Conservation (phyloP, 2,113 vertebrate species). For the Oryctolagus cuniculus region mOryCun1.1 NC_091449.1:7311001-7311500, state of each 20-base stretch:
- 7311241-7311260: constrained; percentile 86
- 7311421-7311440: constrained; percentile 73
- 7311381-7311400: constrained; percentile 42
- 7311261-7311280: constrained; percentile 85
- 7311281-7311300: constrained; percentile 60
- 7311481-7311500: constrained; percentile 91
- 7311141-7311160: constrained; percentile 65
- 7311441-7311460: constrained; percentile 75
- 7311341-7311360: constrained; percentile 8
- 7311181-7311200: constrained; percentile 77
- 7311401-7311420: neutral
- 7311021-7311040: constrained; percentile 81
- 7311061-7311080: constrained; percentile 80
- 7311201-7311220: constrained; percentile 77
- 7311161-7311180: constrained; percentile 49
- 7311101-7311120: constrained; percentile 78
- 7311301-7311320: constrained; percentile 41
- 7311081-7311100: constrained; percentile 83
- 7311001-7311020: constrained; percentile 79
- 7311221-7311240: constrained; percentile 77
- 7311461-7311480: constrained; percentile 92
- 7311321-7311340: neutral
- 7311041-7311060: constrained; percentile 81
- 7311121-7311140: constrained; percentile 70
- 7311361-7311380: neutral